Evolutionary conservation across 1,140 invertebrate species (phyloP).

Genomic region (Homarus americanus): DNA sequence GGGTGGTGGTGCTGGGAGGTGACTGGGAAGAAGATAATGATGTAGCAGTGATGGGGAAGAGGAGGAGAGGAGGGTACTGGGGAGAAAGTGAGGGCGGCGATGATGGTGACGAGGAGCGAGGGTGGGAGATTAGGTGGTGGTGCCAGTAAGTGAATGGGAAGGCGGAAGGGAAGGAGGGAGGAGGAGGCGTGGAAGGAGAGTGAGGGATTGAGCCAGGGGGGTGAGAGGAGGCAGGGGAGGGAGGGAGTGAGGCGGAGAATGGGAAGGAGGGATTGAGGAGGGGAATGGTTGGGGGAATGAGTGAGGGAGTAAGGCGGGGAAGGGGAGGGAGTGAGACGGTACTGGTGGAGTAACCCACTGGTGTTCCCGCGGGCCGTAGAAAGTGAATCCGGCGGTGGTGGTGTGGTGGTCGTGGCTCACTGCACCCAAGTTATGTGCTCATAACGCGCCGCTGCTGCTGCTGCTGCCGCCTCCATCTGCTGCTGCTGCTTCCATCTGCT

Average conservation of each 20-base stretch:
- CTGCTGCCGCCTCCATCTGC: not conserved
- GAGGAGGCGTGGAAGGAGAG: too few species aligned
- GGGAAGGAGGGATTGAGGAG: not conserved
- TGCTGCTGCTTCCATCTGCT: too few species aligned
- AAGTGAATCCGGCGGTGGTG: not conserved
- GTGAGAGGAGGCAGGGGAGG: not conserved
- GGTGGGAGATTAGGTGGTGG: not conserved
- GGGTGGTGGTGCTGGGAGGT: not conserved
- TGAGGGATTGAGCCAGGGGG: too few species aligned
- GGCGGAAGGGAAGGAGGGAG: too few species aligned
- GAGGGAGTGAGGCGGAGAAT: not conserved
- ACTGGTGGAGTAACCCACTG: not conserved
- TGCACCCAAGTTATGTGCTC: not conserved
- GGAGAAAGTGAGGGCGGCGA: not conserved
- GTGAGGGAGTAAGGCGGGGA: not conserved
- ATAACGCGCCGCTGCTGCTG: not conserved
- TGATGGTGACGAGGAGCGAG: not conserved
- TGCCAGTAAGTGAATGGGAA: too few species aligned
- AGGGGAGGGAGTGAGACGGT: not conserved
- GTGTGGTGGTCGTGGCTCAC: conserved; percentile 10
- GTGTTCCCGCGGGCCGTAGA: not conserved
- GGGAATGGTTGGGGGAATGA: not conserved
- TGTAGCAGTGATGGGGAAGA: not conserved
- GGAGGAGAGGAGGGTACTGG: not conserved
- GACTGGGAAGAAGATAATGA: too few species aligned